These are phyloP conservation scores for Tridacna crocea DNA, from an alignment of 2,888 invertebrate genomes.

Conservation along the genomic window DNA sequence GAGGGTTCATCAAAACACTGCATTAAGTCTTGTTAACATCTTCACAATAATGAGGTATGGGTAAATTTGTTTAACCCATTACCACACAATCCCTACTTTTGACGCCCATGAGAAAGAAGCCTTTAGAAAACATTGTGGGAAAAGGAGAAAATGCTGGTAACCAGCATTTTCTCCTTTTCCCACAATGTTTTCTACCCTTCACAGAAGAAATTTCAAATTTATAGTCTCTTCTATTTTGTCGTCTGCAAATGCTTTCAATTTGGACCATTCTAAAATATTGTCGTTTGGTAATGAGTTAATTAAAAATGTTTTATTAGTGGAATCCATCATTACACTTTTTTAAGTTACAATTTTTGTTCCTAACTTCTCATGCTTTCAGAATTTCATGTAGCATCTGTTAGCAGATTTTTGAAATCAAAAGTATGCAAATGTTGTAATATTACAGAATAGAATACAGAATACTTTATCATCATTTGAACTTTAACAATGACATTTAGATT, in stretches of 20 bases:
- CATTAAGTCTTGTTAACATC: neutral
- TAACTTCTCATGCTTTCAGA: too few relatives aligned
- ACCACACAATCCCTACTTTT: neutral
- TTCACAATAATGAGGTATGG: too few relatives aligned
- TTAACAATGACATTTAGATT: too few relatives aligned
- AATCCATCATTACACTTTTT: too few relatives aligned
- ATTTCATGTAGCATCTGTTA: too few relatives aligned
- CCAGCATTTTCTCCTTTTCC: neutral
- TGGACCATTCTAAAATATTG: neutral
- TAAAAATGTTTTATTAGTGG: too few relatives aligned
- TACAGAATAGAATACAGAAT: too few relatives aligned
- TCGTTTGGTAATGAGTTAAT: neutral
- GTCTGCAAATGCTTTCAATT: neutral
- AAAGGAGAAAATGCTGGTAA: neutral
- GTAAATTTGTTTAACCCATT: neutral
- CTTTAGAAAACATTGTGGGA: neutral
- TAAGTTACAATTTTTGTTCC: too few relatives aligned
- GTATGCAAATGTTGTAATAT: too few relatives aligned
- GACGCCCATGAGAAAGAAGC: neutral
- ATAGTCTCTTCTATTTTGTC: neutral
- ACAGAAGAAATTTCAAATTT: neutral
- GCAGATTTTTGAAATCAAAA: too few relatives aligned
- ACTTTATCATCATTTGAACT: too few relatives aligned
- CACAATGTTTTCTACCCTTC: conserved; percentile 8
- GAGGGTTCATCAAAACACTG: neutral